These are phyloP conservation scores for Sinelater perroti DNA, from an alignment of 2,888 invertebrate genomes.

Conservation along the genomic window DNA sequence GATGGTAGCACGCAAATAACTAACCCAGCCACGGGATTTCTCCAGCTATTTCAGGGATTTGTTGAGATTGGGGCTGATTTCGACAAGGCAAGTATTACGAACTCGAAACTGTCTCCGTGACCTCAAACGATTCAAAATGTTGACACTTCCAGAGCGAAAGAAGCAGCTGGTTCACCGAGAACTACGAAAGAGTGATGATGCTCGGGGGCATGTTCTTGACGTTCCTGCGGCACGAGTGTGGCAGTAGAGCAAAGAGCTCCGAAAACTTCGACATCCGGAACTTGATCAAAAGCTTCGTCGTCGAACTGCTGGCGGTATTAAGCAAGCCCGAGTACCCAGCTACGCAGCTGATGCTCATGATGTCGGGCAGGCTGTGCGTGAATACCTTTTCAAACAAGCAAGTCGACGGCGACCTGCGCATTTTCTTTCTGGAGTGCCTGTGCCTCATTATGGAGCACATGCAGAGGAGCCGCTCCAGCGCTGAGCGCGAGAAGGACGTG, in stretches of 20 bases:
- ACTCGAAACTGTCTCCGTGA: too few relatives aligned
- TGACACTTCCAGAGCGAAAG: too few relatives aligned
- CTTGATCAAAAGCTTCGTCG: slow-evolving; percentile 94
- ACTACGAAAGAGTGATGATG: slow-evolving; percentile 92
- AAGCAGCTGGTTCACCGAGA: too few relatives aligned
- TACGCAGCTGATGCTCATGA: slow-evolving; percentile 86
- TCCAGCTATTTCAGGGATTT: too few relatives aligned
- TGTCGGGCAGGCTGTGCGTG: slow-evolving; percentile 79
- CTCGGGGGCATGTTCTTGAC: slow-evolving; percentile 96
- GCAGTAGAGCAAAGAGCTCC: too few relatives aligned
- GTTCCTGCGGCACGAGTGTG: slow-evolving; percentile 95
- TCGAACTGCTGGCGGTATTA: slow-evolving; percentile 90
- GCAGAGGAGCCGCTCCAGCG: slow-evolving; percentile 86
- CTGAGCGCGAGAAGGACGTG: slow-evolving; percentile 81
- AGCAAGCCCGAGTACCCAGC: slow-evolving; percentile 99
- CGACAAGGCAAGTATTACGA: too few relatives aligned
- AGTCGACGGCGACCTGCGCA: slow-evolving; percentile 89
- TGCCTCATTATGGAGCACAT: slow-evolving; percentile 92
- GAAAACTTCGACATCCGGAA: slow-evolving; percentile 68
- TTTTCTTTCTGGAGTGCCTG: slow-evolving; percentile 92
- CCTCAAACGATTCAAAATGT: too few relatives aligned
- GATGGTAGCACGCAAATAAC: too few relatives aligned
- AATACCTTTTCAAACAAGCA: slow-evolving; percentile 83
- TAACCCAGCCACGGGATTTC: too few relatives aligned
- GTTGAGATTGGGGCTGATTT: too few relatives aligned